Conservation (phyloP, 2,113 vertebrate genomes). For the Eublepharis macularius region DNA sequence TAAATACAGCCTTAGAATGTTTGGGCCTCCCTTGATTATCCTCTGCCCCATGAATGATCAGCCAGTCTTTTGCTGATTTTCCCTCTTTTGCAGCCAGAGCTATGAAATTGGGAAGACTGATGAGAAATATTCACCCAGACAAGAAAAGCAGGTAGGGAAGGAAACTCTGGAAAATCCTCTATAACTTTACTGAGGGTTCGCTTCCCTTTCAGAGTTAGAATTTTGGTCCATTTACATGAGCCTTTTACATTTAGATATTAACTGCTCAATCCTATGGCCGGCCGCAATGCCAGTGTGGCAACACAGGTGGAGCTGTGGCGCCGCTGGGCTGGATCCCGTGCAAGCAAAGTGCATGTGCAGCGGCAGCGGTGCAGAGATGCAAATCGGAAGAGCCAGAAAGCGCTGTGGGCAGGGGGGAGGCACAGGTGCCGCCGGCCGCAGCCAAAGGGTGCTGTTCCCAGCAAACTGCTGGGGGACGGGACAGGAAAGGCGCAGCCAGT, state of each 20-base stretch:
- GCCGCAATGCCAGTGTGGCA: no score
- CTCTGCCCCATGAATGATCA: not conserved
- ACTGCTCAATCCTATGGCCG: no score
- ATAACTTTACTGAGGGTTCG: constrained; percentile 2
- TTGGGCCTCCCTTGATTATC: not conserved
- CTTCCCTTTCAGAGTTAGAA: not conserved
- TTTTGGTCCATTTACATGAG: not conserved
- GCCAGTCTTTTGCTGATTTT: constrained; percentile 34
- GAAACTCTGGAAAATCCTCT: constrained; percentile 17
- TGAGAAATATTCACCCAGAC: constrained; percentile 68
- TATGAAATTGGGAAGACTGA: constrained; percentile 88
- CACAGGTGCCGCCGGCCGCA: no score
- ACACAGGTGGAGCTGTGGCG: no score
- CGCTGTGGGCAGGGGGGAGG: no score
- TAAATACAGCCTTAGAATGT: not conserved
- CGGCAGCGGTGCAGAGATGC: no score
- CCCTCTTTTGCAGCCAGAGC: constrained; percentile 81
- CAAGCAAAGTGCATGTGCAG: no score
- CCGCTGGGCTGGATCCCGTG: no score
- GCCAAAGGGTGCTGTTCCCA: no score
- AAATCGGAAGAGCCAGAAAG: no score
- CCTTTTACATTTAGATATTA: not conserved
- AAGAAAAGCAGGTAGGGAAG: constrained; percentile 82
- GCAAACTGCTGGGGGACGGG: no score
- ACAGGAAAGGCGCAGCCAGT: no score